phyloP scores from a whole-genome alignment of 2,797 vertebrate species.

The Rhinogobio ventralis region DNA sequence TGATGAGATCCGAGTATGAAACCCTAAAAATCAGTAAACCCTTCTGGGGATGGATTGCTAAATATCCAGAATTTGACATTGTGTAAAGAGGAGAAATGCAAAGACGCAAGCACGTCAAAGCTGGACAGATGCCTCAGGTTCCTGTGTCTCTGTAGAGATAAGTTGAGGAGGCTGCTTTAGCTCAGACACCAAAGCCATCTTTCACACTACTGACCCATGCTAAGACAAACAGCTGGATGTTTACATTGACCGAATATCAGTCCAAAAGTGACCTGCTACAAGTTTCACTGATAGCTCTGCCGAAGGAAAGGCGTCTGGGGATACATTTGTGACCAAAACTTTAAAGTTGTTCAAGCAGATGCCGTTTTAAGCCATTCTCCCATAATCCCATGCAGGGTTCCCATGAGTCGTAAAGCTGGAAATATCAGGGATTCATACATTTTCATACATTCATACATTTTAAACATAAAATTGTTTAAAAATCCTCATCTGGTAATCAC shows the following conservation, averaged over 20 bases:
- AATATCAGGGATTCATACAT: neutral
- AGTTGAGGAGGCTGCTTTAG: conserved; percentile 56
- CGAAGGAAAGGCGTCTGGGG: neutral
- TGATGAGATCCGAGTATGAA: conserved; percentile 92
- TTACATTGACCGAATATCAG: conserved; percentile 46
- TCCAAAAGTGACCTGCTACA: neutral
- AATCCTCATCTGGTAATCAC: neutral
- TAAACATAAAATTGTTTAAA: neutral
- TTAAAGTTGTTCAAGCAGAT: neutral
- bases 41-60: neutral
- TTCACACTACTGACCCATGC: conserved; percentile 49
- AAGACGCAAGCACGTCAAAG: conserved; percentile 45
- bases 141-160: conserved; percentile 50
- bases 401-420: conserved; percentile 3
- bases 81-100: conserved; percentile 30
- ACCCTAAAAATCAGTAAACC: conserved; percentile 15
- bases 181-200: conserved; percentile 59
- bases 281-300: conserved; percentile 23
- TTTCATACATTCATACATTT: no score
- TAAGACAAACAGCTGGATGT: conserved; percentile 60
- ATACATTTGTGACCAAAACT: neutral
- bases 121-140: conserved; percentile 52
- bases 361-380: conserved; percentile 16
- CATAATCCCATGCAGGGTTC: conserved; percentile 2
- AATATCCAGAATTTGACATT: conserved; percentile 33